Conservation (phyloP, 2,113 vertebrate genomes). For the Seriola rivoliana region DNA sequence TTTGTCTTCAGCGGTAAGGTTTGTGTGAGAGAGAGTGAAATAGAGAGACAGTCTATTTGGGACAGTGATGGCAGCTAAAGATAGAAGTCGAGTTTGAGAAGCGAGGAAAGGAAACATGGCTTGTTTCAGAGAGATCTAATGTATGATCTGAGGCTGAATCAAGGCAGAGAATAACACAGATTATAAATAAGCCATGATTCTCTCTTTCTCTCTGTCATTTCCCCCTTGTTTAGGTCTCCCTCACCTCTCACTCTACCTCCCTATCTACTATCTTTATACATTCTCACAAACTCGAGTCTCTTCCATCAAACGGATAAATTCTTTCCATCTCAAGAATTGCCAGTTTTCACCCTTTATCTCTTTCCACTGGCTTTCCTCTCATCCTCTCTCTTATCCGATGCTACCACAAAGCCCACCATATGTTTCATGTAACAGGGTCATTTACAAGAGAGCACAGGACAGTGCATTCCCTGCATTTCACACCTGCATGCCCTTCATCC, state of each 20-base stretch:
- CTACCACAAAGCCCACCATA: conserved; percentile 29
- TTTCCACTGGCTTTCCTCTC: conserved; percentile 7
- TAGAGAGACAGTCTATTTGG: conserved; percentile 49
- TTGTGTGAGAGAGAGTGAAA: conserved; percentile 18
- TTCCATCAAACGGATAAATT: background rate
- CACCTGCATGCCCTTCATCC: background rate
- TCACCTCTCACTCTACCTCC: conserved; percentile 37
- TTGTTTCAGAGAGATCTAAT: conserved; percentile 69
- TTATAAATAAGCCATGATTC: conserved; percentile 78
- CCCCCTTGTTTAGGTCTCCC: conserved; percentile 34
- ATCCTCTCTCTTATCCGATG: conserved; percentile 1
- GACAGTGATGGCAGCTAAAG: conserved; percentile 74
- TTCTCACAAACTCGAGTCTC: conserved; percentile 26
- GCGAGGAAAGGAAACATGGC: conserved; percentile 54
- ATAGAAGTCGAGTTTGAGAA: conserved; percentile 65
- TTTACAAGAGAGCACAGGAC: background rate
- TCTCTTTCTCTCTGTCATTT: conserved; percentile 32
- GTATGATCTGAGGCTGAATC: conserved; percentile 73
- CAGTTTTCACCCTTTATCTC: background rate
- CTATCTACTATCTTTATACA: conserved; percentile 28
- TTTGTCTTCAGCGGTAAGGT: background rate
- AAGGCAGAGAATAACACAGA: conserved; percentile 63
- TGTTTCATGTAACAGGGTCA: conserved; percentile 49
- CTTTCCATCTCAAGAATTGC: background rate
- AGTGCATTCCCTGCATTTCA: conserved; percentile 35